Evolutionary conservation across 1,140 invertebrate genomes (phyloP).

Genomic region (Hyposmocoma kahamanoa): DNA sequence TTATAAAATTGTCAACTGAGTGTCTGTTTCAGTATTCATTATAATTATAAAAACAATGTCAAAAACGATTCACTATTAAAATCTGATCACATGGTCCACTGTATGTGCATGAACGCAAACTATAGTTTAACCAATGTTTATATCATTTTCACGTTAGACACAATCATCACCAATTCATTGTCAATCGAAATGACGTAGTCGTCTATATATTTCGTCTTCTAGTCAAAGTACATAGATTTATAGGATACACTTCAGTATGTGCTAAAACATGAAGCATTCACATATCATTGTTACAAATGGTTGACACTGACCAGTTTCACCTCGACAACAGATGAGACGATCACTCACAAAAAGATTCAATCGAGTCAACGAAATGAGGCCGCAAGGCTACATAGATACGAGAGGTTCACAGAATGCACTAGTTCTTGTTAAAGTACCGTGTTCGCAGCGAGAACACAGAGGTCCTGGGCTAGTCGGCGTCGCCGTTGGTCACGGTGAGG

Average conservation of each 20-base stretch:
- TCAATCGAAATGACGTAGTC: slow-evolving; percentile 50
- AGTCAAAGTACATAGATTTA: slow-evolving; percentile 52
- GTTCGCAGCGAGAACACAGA: slow-evolving; percentile 29
- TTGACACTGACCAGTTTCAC: slow-evolving; percentile 26
- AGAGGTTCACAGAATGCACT: slow-evolving; percentile 32
- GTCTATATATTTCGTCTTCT: slow-evolving; percentile 47
- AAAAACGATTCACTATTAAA: slow-evolving; percentile 59
- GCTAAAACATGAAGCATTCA: slow-evolving; percentile 41
- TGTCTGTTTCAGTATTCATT: slow-evolving; percentile 50
- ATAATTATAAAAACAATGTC: slow-evolving; percentile 62
- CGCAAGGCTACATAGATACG: slow-evolving; percentile 17
- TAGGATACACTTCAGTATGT: slow-evolving; percentile 44
- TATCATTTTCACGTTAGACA: slow-evolving; percentile 49
- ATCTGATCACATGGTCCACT: slow-evolving; percentile 66
- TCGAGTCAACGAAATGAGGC: slow-evolving; percentile 29
- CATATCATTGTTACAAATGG: slow-evolving; percentile 21
- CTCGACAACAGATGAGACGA: slow-evolving; percentile 15
- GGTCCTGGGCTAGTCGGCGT: slow-evolving; percentile 55
- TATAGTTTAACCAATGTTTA: slow-evolving; percentile 49
- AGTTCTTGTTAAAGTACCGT: slow-evolving; percentile 28
- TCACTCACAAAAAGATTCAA: slow-evolving; percentile 38
- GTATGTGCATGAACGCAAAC: slow-evolving; percentile 59
- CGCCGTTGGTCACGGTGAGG: slow-evolving; percentile 63
- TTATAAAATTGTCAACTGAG: slow-evolving; percentile 67
- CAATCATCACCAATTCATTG: slow-evolving; percentile 57